Percentiles rank a stretch among this genome's conserved stretches.
phyloP scores from a whole-genome alignment of 2,797 vertebrate species.

The Hapalemur alaotrensis region DNA sequence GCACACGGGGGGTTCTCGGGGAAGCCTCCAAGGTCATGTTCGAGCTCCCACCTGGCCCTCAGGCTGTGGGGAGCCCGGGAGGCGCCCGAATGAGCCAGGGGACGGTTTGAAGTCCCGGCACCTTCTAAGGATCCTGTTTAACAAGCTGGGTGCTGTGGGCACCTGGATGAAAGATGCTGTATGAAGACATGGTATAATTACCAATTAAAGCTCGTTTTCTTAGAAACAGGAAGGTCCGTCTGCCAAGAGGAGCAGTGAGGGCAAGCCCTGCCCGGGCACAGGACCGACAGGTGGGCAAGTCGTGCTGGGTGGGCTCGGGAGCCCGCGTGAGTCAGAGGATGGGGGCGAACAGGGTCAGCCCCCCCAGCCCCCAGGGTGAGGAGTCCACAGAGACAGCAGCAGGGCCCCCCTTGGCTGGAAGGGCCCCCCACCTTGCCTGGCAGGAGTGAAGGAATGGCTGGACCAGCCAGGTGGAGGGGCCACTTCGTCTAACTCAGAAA shows the following conservation, averaged over 20 bases:
- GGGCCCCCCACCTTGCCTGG: background rate
- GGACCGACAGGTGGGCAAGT: background rate
- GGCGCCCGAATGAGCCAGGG: constrained; percentile 5
- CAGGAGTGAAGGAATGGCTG: background rate
- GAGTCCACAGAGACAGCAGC: background rate
- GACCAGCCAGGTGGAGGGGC: too few relatives aligned
- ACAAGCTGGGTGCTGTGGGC: constrained; percentile 24
- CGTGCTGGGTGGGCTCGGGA: constrained; percentile 26
- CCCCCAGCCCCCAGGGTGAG: background rate
- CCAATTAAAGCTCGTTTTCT: constrained; percentile 66
- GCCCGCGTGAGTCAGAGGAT: background rate
- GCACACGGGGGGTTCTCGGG: too few relatives aligned
- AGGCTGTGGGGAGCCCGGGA: constrained; percentile 8
- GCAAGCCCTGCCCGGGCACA: background rate
- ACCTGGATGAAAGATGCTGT: constrained; percentile 35
- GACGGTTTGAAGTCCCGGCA: constrained; percentile 50
- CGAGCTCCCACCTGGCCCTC: background rate
- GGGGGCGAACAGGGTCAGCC: background rate
- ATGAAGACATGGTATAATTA: constrained; percentile 49
- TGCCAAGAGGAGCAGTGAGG: constrained; percentile 43
- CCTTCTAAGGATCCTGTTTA: constrained; percentile 48
- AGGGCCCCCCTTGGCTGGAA: background rate
- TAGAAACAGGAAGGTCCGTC: constrained; percentile 56
- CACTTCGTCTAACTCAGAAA: fast-evolving
- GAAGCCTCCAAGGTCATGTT: background rate